Evolutionary conservation across 2,113 vertebrate species (phyloP).

Genomic region (Anguilla rostrata): DNA sequence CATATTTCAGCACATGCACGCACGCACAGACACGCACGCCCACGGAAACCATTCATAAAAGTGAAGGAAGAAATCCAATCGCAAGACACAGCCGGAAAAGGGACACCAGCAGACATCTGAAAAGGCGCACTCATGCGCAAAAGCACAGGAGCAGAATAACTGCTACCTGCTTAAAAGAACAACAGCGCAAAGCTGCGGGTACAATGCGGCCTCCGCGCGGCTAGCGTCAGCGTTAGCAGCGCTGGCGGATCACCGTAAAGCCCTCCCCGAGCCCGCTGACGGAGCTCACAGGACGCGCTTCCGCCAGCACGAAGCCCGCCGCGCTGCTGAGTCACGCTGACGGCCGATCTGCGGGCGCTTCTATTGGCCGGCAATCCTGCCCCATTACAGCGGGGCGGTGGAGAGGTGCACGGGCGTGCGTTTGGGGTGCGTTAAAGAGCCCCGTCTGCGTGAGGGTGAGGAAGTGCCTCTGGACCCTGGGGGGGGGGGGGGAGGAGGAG

Average conservation of each 20-base stretch:
- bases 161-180: neutral
- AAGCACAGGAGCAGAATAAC: neutral
- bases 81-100: neutral
- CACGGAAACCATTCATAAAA: neutral
- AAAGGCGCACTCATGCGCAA: neutral
- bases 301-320: neutral
- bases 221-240: neutral
- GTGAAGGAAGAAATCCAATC: neutral
- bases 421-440: neutral
- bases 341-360: neutral
- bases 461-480: neutral
- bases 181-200: neutral
- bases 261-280: neutral
- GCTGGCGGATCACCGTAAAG: neutral
- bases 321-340: neutral
- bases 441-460: neutral
- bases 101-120: neutral
- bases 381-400: neutral
- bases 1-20: neutral
- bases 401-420: neutral
- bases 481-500: neutral
- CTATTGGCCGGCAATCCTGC: neutral
- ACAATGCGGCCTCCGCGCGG: neutral
- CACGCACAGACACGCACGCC: too few relatives aligned
- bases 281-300: neutral